These are phyloP conservation scores for Myocastor coypus DNA, from an alignment of 2,113 vertebrate genomes.

Conservation along the genomic window DNA sequence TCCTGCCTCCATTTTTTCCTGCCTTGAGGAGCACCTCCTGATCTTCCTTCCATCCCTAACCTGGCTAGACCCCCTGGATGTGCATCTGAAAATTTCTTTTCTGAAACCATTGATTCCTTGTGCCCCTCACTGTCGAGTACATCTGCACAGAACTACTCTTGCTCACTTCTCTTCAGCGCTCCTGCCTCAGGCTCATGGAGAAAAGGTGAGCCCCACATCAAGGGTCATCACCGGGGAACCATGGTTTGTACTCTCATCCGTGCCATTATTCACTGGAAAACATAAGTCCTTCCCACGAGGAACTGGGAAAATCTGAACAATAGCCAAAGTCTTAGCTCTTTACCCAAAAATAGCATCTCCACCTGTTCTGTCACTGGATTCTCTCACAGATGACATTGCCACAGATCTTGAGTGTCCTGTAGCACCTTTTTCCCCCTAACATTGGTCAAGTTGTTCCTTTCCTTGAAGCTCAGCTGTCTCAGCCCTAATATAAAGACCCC, in stretches of 20 bases:
- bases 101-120: conserved; percentile 2
- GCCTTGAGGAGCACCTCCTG: not conserved
- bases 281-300: not conserved
- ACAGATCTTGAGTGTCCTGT: not conserved
- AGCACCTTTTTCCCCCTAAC: conserved; percentile 1
- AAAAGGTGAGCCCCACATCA: not conserved
- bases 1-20: not conserved
- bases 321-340: not conserved
- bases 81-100: not conserved
- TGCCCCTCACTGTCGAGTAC: not conserved
- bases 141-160: not conserved
- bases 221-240: not conserved
- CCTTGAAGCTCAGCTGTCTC: not conserved
- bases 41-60: not conserved
- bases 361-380: conserved; percentile 16
- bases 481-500: not conserved
- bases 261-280: not conserved
- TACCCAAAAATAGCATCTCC: conserved; percentile 23
- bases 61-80: not conserved
- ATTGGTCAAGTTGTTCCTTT: not conserved
- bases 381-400: conserved; percentile 14
- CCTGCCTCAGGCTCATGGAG: not conserved
- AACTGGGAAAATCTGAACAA: not conserved
- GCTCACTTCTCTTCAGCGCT: not conserved
- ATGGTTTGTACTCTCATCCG: not conserved